Conservation (phyloP, 1,140 invertebrate genomes). For the Anoplolepis gracilipes region DNA sequence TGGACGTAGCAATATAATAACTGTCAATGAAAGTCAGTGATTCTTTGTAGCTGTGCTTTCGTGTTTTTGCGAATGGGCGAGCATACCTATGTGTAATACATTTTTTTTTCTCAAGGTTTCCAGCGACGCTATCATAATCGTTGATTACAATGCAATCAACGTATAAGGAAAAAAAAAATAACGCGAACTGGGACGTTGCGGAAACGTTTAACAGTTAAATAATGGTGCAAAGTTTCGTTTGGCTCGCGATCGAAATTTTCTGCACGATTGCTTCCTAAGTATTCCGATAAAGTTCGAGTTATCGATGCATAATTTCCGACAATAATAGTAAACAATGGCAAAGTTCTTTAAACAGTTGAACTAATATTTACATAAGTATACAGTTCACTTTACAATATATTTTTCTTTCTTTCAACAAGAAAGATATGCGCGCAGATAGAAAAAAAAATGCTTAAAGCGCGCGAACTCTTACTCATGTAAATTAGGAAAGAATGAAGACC, state of each 20-base stretch:
- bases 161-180: slow-evolving; percentile 16
- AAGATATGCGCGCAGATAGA: neutral
- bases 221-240: slow-evolving; percentile 39
- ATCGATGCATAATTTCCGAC: neutral
- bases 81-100: slow-evolving; percentile 56
- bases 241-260: neutral
- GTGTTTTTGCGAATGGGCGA: slow-evolving; percentile 59
- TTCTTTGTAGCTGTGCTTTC: slow-evolving; percentile 59
- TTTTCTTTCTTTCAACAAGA: neutral
- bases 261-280: slow-evolving; percentile 39
- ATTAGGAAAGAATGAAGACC: slow-evolving; percentile 42
- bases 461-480: neutral
- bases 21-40: slow-evolving; percentile 67
- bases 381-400: neutral
- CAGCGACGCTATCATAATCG: neutral
- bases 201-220: slow-evolving; percentile 56
- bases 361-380: neutral
- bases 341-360: neutral
- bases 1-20: slow-evolving; percentile 37
- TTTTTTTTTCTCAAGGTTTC: slow-evolving; percentile 62
- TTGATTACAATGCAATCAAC: neutral
- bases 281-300: slow-evolving; percentile 24
- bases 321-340: neutral
- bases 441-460: neutral
- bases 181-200: slow-evolving; percentile 25